These are phyloP conservation scores for Megalops atlanticus DNA, from an alignment of 2,113 vertebrate genomes.

Conservation along the genomic window DNA sequence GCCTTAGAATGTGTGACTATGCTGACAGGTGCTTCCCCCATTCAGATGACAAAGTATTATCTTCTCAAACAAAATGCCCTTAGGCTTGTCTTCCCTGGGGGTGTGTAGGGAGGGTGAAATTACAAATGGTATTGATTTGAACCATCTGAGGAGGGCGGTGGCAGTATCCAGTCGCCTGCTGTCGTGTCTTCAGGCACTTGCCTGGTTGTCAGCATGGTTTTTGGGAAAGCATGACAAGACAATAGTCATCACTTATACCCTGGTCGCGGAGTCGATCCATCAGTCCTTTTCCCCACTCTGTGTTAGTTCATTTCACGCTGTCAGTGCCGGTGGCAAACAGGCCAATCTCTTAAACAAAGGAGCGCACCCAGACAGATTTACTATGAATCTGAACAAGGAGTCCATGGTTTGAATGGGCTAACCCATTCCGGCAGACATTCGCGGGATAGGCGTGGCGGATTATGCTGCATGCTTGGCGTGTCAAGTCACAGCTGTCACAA, in stretches of 20 bases:
- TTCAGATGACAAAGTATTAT: constrained; percentile 3
- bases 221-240: neutral
- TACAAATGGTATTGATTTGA: constrained; percentile 12
- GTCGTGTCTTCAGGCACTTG: neutral
- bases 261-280: neutral
- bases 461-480: neutral
- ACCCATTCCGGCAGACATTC: neutral
- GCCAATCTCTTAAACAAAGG: neutral
- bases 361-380: neutral
- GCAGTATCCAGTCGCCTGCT: neutral
- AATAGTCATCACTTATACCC: neutral
- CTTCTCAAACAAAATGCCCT: neutral
- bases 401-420: neutral
- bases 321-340: neutral
- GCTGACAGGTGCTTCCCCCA: constrained; percentile 10
- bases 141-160: neutral
- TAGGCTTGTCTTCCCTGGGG: neutral
- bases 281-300: neutral
- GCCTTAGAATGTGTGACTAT: neutral
- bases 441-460: neutral
- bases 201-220: neutral
- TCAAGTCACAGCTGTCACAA: neutral
- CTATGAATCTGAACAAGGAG: neutral
- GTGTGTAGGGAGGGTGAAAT: neutral
- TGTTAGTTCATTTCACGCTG: neutral